Conservation (phyloP, 1,140 invertebrate species). For the Pantala flavescens region DNA sequence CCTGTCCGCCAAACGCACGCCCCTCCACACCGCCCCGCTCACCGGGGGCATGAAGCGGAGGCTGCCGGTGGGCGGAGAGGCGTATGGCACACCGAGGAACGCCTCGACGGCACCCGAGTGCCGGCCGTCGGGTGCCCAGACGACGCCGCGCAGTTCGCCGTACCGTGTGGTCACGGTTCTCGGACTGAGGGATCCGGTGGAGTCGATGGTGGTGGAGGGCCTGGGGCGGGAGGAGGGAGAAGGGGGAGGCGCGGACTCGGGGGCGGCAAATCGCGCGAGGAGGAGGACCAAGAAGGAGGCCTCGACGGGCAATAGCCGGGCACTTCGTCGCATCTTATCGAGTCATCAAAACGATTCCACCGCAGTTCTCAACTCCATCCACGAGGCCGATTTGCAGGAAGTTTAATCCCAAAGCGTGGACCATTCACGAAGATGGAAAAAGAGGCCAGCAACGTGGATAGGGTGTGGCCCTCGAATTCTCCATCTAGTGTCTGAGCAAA, state of each 20-base stretch:
- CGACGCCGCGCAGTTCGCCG: constrained; percentile 76
- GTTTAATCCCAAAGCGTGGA: too few species aligned
- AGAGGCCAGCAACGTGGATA: too few species aligned
- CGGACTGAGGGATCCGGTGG: constrained; percentile 43
- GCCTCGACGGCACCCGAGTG: constrained; percentile 82
- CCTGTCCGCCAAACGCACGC: constrained; percentile 76
- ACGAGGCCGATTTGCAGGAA: too few species aligned
- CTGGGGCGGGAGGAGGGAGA: background rate
- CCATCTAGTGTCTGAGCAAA: too few species aligned
- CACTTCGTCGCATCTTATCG: too few species aligned
- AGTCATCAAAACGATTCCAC: too few species aligned
- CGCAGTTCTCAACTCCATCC: too few species aligned
- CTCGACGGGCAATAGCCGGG: background rate
- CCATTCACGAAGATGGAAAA: too few species aligned
- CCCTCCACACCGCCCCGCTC: constrained; percentile 78
- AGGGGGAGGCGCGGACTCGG: background rate
- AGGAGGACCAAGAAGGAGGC: background rate
- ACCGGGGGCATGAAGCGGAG: constrained; percentile 92
- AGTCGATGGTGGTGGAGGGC: background rate
- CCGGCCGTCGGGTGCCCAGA: constrained; percentile 40
- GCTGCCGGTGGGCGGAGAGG: constrained; percentile 78
- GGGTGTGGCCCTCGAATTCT: too few species aligned
- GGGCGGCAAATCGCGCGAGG: background rate
- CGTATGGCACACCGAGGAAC: constrained; percentile 90
- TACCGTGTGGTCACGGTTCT: constrained; percentile 79